phyloP scores from a whole-genome alignment of 2,113 vertebrate species.

The Tachycineta bicolor region DNA sequence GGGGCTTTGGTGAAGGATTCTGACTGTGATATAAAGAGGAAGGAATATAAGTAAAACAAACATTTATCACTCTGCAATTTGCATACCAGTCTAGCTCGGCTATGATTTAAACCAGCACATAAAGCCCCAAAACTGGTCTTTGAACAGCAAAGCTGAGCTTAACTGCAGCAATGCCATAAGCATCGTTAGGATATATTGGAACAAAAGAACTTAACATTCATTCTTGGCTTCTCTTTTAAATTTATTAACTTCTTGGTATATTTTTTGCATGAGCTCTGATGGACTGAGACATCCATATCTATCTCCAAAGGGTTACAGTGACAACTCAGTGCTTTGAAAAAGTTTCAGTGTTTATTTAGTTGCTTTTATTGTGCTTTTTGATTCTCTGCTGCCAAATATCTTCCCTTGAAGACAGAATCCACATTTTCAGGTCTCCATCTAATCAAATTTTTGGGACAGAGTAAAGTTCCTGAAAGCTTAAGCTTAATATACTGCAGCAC shows the following conservation, averaged over 20 bases:
- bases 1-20: background rate
- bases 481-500: background rate
- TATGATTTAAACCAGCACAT: slow-evolving; percentile 59
- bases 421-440: slow-evolving; percentile 11
- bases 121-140: slow-evolving; percentile 41
- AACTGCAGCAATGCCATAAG: background rate
- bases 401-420: slow-evolving; percentile 44
- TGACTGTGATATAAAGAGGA: slow-evolving; percentile 48
- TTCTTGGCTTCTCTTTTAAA: background rate
- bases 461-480: slow-evolving; percentile 41
- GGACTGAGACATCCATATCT: background rate
- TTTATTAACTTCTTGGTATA: slow-evolving; percentile 12
- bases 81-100: slow-evolving; percentile 29
- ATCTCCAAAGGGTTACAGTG: background rate
- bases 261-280: background rate
- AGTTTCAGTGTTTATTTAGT: background rate
- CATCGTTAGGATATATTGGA: slow-evolving; percentile 24
- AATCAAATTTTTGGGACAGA: slow-evolving; percentile 35
- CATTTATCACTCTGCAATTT: slow-evolving; percentile 37
- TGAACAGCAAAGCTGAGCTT: slow-evolving; percentile 27
- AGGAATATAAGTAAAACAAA: background rate
- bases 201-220: background rate
- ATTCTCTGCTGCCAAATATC: slow-evolving; percentile 15
- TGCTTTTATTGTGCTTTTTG: background rate
- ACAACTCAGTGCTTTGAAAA: background rate